Percentiles rank a stretch among this genome's conserved stretches.
These are phyloP conservation scores for Typhlomys cinereus DNA, from an alignment of 2,113 vertebrate species.

Conservation along the genomic window DNA sequence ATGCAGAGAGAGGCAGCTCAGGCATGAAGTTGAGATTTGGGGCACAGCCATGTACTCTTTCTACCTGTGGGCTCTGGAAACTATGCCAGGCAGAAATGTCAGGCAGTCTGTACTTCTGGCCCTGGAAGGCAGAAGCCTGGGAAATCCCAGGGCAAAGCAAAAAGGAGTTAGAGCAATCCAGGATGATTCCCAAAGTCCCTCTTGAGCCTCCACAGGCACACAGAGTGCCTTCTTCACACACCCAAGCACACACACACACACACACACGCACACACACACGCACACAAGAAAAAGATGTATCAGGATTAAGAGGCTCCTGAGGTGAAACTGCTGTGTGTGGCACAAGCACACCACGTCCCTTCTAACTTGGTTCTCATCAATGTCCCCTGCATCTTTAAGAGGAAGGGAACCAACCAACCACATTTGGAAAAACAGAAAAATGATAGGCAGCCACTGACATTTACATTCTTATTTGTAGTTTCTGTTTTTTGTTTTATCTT, in stretches of 20 bases:
- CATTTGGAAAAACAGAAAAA: constrained; percentile 53
- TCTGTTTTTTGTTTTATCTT: constrained; percentile 68
- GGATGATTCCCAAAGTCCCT: too few relatives aligned
- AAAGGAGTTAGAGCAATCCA: too few relatives aligned
- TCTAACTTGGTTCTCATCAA: not conserved
- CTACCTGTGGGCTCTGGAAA: not conserved
- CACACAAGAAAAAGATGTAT: not conserved
- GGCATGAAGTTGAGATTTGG: not conserved
- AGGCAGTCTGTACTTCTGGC: too few relatives aligned
- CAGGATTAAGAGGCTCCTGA: not conserved
- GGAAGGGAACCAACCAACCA: constrained; percentile 1
- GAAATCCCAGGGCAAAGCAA: too few relatives aligned
- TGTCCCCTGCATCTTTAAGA: constrained; percentile 9
- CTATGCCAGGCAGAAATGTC: too few relatives aligned
- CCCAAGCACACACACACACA: too few relatives aligned
- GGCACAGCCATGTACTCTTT: not conserved
- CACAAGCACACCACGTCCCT: not conserved
- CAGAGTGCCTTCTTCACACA: too few relatives aligned
- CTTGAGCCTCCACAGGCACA: too few relatives aligned
- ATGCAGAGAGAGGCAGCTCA: not conserved
- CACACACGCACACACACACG: too few relatives aligned
- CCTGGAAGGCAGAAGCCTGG: too few relatives aligned
- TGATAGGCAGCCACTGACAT: constrained; percentile 36
- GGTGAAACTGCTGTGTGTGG: too few relatives aligned
- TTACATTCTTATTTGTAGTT: constrained; percentile 66